Base-by-base conservation (phyloP, 2,888 invertebrate genomes). In the Nipponacmea schrenckii region DNA sequence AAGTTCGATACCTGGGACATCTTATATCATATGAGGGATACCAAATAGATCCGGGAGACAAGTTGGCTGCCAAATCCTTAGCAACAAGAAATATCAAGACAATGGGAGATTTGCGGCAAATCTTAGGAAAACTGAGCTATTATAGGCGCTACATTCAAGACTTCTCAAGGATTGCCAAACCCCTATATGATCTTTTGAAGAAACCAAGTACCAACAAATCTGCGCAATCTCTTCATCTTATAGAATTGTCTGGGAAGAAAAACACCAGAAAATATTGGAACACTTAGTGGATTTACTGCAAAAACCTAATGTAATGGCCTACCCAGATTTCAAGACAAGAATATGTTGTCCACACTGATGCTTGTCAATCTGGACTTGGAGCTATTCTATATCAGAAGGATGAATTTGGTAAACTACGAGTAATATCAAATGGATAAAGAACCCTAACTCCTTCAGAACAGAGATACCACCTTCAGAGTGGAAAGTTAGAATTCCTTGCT, bases 1-100 rank as follows among this genome's bases (percentile, higher is more conserved):
- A 76, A 50, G 74, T 75, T 14, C 12, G 71, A 15, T 79, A 69
- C 27, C 50, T 79, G 15, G 77, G 79, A n/a, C 75, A 78, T 26
- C 17, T 62, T 77, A 8, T 70, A 73, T n/a, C n/a, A 10, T 68
- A 71, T 44, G 68, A 74, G 12, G 77, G 77, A 2, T 70, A 70
- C 24, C n/a, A 56, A 20, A 67, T 70, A 14, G 74, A 76, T 63
- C 72, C 73, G 31, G 46, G 0, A 1, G 73, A 77, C 31, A 26
- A 63, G n/a, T 46, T 71, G 50, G 73, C 75, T 1, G 74, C 76
- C 8, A 14, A 27, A 8, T 17, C 27, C n/a, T 45, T 74, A n/a
- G 73, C 73, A 45, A 69, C 71, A 8, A 50, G 64, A 46, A 46
- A 24, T 20, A 72, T 73, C 20, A 27, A 45, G 12, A 69, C 24